These are phyloP conservation scores for Criorhina ranunculi DNA, from an alignment of 2,888 invertebrate genomes.

Conservation along the genomic window DNA sequence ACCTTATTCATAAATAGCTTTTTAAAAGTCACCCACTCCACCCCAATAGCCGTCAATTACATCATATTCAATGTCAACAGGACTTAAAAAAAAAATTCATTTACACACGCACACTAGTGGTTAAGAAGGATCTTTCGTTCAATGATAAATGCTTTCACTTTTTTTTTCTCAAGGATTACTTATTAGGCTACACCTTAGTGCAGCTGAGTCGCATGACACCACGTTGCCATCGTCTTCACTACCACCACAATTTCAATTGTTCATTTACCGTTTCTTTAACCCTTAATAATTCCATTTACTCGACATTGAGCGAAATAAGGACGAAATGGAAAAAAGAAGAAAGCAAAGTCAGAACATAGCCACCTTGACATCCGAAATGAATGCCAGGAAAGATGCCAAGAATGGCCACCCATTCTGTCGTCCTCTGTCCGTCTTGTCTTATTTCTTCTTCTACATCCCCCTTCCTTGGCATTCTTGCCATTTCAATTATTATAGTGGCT, in stretches of 20 bases:
- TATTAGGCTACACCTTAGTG: constrained; percentile 33
- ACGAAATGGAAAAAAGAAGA: constrained; percentile 26
- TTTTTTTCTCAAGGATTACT: constrained; percentile 30
- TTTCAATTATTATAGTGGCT: constrained; percentile 64
- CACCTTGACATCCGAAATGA: constrained; percentile 70
- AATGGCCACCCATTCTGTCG: neutral
- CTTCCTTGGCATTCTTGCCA: constrained; percentile 43
- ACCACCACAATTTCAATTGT: constrained; percentile 35
- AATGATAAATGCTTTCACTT: constrained; percentile 38
- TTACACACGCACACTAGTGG: constrained; percentile 2
- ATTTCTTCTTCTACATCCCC: neutral
- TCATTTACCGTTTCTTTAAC: constrained; percentile 53
- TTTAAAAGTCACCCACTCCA: neutral
- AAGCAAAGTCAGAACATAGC: constrained; percentile 15
- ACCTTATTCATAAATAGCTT: neutral
- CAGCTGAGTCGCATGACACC: constrained; percentile 29
- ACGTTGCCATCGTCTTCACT: constrained; percentile 21
- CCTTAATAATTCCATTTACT: constrained; percentile 65
- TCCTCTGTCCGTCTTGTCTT: neutral
- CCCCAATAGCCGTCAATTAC: constrained; percentile 7
- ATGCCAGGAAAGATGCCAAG: constrained; percentile 19
- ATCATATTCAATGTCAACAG: constrained; percentile 29
- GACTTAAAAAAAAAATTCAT: constrained; percentile 2
- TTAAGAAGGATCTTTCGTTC: neutral
- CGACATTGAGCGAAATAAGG: constrained; percentile 63